Base-by-base conservation (phyloP, 2,113 vertebrate species). In the Brachyhypopomus occidentalis region DNA sequence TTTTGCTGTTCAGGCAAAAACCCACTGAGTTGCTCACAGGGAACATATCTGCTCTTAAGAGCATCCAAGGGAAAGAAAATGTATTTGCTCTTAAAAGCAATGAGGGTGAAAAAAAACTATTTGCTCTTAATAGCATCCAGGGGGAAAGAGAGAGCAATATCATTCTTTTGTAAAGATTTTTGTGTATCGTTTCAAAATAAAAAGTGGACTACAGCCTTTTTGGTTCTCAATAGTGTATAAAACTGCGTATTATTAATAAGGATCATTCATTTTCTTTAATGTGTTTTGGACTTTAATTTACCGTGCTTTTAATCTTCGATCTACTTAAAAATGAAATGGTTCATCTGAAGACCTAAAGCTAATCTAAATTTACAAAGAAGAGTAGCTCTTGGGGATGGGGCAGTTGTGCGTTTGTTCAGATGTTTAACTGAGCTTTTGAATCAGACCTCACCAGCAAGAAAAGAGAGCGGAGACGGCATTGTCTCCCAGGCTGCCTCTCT, bases 1-100 rank as follows among this genome's bases (percentile, higher is more conserved):
- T 89, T 84, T 85, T 88, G 90, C 89, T 86, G 86, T 4, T 81
- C 86, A 64, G 79, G 87, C 83, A 88, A 86, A 86, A 90, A 88
- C 69, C 79, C 78, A 83, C 79, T 83, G 6, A 62, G 84, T 77
- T 83, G 85, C 72, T 77, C 82, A 75, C 69, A 86, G 81, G 83
- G 84, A 81, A 52, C 80, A 63, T 62, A 84, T 87, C 84, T 84
- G 86, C 81, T 72, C 34, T 80, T 87, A 89, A 90, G 89, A 86
- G 72, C 78, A 87, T 2, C 19, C 22, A 72, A 62, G 78, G 30
- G 0, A 76, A 69, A 38, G 60, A 48, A 34, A 80, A 78, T 38
- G 19, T 58, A 41, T 64, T 16, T 55, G 34, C 36, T 38, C n/a
- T 75, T 67, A 41, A 87, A 17, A 58, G 72, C 55, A 75, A 38